Evolutionary conservation across 2,797 vertebrate species (phyloP).

Genomic region (Pseudopleuronectes americanus): DNA sequence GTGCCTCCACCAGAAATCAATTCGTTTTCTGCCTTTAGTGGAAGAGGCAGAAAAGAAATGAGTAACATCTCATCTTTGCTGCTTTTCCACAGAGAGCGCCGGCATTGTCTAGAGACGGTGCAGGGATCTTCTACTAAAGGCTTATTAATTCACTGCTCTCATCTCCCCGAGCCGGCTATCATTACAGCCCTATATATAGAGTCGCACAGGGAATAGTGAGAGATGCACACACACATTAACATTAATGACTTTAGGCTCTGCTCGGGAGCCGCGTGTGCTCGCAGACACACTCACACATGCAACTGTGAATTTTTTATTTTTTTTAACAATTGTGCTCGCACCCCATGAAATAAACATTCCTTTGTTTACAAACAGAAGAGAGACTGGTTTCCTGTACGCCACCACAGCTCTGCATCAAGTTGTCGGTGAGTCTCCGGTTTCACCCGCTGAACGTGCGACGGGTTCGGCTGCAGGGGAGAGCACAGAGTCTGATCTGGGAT

Average conservation of each 20-base stretch:
- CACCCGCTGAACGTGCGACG: slow-evolving; percentile 18
- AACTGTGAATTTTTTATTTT: slow-evolving; percentile 24
- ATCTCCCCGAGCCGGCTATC: slow-evolving; percentile 85
- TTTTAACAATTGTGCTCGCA: slow-evolving; percentile 31
- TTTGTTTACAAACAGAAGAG: slow-evolving; percentile 75
- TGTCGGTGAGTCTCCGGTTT: slow-evolving; percentile 49
- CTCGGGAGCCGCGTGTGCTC: slow-evolving; percentile 57
- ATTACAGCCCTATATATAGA: slow-evolving; percentile 88
- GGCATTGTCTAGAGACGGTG: slow-evolving; percentile 80
- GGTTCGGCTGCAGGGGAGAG: slow-evolving; percentile 46
- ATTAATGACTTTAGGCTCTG: slow-evolving; percentile 85
- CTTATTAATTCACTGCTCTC: slow-evolving; percentile 86
- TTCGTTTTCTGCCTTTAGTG: slow-evolving; percentile 62
- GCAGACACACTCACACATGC: slow-evolving; percentile 56
- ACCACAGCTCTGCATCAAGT: slow-evolving; percentile 35
- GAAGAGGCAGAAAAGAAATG: slow-evolving; percentile 44
- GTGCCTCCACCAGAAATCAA: slow-evolving; percentile 59
- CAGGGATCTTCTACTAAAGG: slow-evolving; percentile 79
- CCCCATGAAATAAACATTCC: slow-evolving; percentile 60
- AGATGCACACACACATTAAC: slow-evolving; percentile 84
- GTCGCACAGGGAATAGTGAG: slow-evolving; percentile 79
- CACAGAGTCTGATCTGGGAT: slow-evolving; percentile 62
- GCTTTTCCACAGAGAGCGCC: slow-evolving; percentile 74
- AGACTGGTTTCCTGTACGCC: slow-evolving; percentile 40
- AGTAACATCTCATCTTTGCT: slow-evolving; percentile 71